Percentiles rank a stretch among this genome's conserved stretches.
Conservation (phyloP, 2,888 invertebrate genomes). For the Platycheirus albimanus region DNA sequence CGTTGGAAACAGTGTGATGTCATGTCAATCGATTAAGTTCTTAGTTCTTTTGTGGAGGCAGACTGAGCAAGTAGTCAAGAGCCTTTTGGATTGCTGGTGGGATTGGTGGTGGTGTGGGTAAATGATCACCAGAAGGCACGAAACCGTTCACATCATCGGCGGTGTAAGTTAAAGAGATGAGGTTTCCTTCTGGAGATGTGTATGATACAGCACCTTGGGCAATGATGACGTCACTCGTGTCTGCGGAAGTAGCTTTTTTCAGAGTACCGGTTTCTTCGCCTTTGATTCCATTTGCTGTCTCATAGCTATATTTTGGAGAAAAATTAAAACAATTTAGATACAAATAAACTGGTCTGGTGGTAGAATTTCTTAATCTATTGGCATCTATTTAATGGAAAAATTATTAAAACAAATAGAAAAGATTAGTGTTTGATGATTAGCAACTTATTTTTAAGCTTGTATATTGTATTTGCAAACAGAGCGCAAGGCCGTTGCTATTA, state of each 20-base stretch:
- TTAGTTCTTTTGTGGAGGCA: conserved; percentile 83
- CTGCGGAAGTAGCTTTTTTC: conserved; percentile 88
- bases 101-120: conserved; percentile 90
- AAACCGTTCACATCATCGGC: conserved; percentile 89
- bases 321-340: conserved; percentile 17
- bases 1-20: neutral
- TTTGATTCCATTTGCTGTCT: conserved; percentile 92
- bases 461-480: neutral
- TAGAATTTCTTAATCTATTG: neutral
- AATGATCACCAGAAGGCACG: conserved; percentile 85
- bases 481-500: neutral
- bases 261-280: conserved; percentile 90
- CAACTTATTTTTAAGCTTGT: neutral
- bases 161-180: conserved; percentile 87
- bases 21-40: neutral
- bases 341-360: neutral
- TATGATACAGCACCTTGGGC: conserved; percentile 88
- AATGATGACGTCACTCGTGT: conserved; percentile 86
- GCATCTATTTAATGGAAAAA: neutral
- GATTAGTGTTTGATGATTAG: neutral
- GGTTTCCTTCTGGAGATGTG: conserved; percentile 88
- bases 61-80: conserved; percentile 87
- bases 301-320: conserved; percentile 88
- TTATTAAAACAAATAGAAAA: conserved; percentile 18
- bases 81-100: conserved; percentile 90